Evolutionary conservation across 2,888 invertebrate species (phyloP).

Genomic region (Sipunculus nudus): DNA sequence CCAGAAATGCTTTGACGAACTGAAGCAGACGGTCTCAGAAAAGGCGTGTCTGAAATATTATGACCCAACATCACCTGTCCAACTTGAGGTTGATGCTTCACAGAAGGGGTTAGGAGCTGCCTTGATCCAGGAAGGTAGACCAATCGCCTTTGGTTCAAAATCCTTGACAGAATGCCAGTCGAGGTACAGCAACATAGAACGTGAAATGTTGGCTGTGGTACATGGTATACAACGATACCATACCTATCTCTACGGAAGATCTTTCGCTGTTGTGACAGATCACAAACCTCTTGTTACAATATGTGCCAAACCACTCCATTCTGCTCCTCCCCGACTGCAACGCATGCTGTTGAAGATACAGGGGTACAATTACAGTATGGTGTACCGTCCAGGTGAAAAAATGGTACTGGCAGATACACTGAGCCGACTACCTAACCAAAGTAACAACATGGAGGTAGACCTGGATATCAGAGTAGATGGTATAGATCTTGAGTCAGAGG

Average conservation of each 20-base stretch:
- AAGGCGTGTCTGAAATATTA: slow-evolving; percentile 33
- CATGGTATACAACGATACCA: slow-evolving; percentile 37
- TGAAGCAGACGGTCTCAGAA: slow-evolving; percentile 17
- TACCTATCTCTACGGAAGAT: slow-evolving; percentile 36
- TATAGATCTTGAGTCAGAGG: too few species aligned
- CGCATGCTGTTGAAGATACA: slow-evolving; percentile 26
- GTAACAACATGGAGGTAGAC: too few species aligned
- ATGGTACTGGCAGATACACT: slow-evolving; percentile 26
- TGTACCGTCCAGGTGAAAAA: slow-evolving; percentile 24
- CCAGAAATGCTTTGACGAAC: slow-evolving; percentile 26
- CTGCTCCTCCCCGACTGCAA: slow-evolving; percentile 25
- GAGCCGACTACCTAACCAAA: too few species aligned
- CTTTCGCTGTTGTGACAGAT: slow-evolving; percentile 34
- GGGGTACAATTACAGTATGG: slow-evolving; percentile 23
- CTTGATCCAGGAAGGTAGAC: slow-evolving; percentile 32
- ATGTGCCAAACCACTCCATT: neutral
- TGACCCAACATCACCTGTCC: slow-evolving; percentile 29
- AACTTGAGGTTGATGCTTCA: slow-evolving; percentile 38
- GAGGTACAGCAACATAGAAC: slow-evolving; percentile 40
- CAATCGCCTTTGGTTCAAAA: slow-evolving; percentile 35
- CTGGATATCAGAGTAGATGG: too few species aligned
- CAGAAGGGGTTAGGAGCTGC: slow-evolving; percentile 38
- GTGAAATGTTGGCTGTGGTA: slow-evolving; percentile 34
- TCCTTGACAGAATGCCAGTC: slow-evolving; percentile 33
- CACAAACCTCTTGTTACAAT: slow-evolving; percentile 33